phyloP scores from a whole-genome alignment of 2,797 vertebrate genomes.

The Prunella strophiata region DNA sequence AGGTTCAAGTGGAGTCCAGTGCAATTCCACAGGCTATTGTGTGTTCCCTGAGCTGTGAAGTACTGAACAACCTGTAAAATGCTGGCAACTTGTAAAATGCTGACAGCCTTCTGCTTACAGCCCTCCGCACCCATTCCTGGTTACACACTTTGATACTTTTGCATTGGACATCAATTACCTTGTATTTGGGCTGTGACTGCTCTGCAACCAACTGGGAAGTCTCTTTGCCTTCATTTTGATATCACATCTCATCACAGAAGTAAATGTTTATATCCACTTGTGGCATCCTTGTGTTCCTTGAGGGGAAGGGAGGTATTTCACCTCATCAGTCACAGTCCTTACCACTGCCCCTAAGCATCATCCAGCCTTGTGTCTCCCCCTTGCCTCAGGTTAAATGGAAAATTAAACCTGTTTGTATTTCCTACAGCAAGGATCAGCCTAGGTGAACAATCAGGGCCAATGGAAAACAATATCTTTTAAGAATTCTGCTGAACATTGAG shows the following conservation, averaged over 20 bases:
- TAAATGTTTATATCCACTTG: not conserved
- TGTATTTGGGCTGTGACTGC: not conserved
- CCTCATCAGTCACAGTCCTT: not conserved
- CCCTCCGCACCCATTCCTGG: not conserved
- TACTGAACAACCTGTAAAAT: not conserved
- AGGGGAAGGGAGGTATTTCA: not conserved
- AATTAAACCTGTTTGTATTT: not conserved
- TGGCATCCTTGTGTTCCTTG: not conserved
- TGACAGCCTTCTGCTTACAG: not conserved
- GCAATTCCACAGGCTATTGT: not conserved
- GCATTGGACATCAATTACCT: not conserved
- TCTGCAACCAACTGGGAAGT: not conserved
- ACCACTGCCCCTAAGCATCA: fast-evolving
- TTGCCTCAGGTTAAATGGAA: not conserved
- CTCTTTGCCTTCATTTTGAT: not conserved
- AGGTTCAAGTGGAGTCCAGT: not conserved
- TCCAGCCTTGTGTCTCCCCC: not conserved
- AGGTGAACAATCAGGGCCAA: not conserved
- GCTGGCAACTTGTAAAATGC: not conserved
- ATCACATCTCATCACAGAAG: not conserved
- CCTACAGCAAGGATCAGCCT: not conserved
- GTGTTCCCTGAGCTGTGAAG: not conserved
- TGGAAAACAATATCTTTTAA: not conserved
- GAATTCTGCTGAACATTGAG: not conserved
- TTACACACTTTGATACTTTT: not conserved